These are phyloP conservation scores for Rotaria sp. DNA, from an alignment of 2,888 invertebrate genomes.

Conservation along the genomic window DNA sequence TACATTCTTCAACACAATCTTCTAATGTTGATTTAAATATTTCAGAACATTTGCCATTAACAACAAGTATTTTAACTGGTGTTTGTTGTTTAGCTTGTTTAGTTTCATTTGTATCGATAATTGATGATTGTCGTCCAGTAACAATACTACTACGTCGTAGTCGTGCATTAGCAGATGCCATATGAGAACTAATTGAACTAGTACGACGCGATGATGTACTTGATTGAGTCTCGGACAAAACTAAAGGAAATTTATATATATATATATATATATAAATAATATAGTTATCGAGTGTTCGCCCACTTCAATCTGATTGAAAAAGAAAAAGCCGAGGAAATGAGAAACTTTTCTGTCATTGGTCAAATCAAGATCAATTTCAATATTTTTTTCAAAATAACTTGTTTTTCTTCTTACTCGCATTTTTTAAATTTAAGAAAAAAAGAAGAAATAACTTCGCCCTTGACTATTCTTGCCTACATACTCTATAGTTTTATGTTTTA, in stretches of 20 bases:
- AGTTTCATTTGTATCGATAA: neutral
- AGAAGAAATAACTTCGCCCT: neutral
- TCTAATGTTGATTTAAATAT: conserved; percentile 1
- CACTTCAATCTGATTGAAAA: neutral
- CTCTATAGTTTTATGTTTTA: neutral
- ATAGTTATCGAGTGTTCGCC: neutral
- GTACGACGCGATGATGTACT: neutral
- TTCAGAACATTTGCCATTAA: conserved; percentile 7
- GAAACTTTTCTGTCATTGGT: neutral
- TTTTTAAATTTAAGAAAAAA: neutral
- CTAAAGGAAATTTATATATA: neutral
- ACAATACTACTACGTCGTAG: neutral
- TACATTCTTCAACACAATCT: conserved; percentile 17
- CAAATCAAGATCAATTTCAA: neutral
- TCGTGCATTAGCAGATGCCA: neutral
- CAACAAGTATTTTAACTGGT: neutral
- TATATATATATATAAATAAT: neutral
- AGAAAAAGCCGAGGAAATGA: neutral
- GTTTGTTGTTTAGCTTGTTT: neutral
- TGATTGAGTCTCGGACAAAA: neutral
- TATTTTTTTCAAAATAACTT: neutral
- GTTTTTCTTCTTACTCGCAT: neutral
- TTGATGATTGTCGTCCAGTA: neutral
- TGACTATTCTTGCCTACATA: neutral
- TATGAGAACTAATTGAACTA: neutral